These are phyloP conservation scores for Calvadosia cruxmelitensis DNA, from an alignment of 30 jellyfish, hydroid and myxozoan species.

Conservation along the genomic window DNA sequence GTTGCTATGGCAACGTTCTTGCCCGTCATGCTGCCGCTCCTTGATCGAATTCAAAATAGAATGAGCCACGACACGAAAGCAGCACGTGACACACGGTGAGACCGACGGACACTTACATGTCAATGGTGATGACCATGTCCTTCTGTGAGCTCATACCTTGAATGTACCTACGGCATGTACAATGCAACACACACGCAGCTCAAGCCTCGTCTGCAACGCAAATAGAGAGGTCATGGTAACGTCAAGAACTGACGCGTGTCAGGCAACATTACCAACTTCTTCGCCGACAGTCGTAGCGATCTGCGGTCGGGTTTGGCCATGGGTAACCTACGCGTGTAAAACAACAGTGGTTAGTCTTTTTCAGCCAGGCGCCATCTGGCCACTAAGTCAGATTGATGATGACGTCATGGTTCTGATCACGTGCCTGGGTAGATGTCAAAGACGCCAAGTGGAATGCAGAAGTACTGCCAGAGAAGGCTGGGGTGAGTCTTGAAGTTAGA, in stretches of 20 bases:
- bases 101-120: slow-evolving; percentile 7
- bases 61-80: no score
- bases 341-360: neutral
- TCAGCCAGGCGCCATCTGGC: neutral
- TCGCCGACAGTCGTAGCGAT: slow-evolving; percentile 60
- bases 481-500: neutral
- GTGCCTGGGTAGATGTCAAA: neutral
- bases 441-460: neutral
- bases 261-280: slow-evolving; percentile 44
- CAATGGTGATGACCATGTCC: slow-evolving; percentile 10
- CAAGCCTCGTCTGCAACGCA: neutral
- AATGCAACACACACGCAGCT: neutral
- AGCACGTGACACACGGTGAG: no score
- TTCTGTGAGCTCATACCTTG: slow-evolving; percentile 10
- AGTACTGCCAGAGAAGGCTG: neutral
- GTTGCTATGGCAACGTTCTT: slow-evolving; percentile 6
- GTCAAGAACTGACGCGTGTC: neutral
- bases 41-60: no score
- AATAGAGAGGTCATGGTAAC: neutral
- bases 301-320: slow-evolving; percentile 22
- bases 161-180: slow-evolving; percentile 2
- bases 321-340: neutral
- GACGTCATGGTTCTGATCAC: no score
- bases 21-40: slow-evolving; percentile 19
- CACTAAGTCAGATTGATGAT: neutral